A percentile compares a stretch with the other conserved stretches of the same genome.
These are phyloP conservation scores for Limanda limanda DNA, from an alignment of 2,113 vertebrate species.

Conservation along the genomic window DNA sequence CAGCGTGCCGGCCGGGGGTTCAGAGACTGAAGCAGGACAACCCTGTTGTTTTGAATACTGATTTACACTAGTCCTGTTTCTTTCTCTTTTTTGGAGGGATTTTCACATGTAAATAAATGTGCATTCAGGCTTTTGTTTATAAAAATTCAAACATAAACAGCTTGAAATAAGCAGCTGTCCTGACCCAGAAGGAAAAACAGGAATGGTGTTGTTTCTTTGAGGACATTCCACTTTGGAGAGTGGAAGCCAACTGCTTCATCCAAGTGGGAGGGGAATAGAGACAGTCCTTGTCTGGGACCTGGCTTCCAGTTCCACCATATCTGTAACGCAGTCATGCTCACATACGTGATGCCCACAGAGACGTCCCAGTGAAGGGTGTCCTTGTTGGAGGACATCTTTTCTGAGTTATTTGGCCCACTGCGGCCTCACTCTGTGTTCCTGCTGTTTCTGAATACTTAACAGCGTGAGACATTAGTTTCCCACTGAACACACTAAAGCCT, in stretches of 20 bases:
- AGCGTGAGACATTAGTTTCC: neutral
- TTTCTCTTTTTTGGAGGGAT: neutral
- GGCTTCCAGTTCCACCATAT: neutral
- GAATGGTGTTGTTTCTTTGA: neutral
- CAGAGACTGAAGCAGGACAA: conserved; percentile 22
- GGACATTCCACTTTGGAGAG: neutral
- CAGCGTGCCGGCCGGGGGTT: neutral
- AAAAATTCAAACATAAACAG: neutral
- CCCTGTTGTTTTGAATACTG: conserved; percentile 7
- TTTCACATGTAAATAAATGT: neutral
- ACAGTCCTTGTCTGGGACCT: neutral
- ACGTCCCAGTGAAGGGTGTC: conserved; percentile 21
- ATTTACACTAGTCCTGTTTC: conserved; percentile 1
- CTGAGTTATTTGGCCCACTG: conserved; percentile 10
- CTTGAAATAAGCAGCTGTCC: too few relatives aligned
- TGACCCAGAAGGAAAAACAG: neutral
- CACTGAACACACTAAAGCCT: conserved; percentile 1
- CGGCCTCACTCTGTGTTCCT: conserved; percentile 9
- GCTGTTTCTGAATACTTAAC: conserved; percentile 40
- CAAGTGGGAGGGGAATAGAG: neutral
- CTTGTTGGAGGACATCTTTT: conserved; percentile 45
- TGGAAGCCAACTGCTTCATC: neutral
- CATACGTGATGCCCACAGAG: conserved; percentile 17
- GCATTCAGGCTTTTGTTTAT: conserved; percentile 14
- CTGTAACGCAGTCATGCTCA: conserved; percentile 7